Conservation (phyloP, 2,113 vertebrate genomes). For the Xerus inauris region DNA sequence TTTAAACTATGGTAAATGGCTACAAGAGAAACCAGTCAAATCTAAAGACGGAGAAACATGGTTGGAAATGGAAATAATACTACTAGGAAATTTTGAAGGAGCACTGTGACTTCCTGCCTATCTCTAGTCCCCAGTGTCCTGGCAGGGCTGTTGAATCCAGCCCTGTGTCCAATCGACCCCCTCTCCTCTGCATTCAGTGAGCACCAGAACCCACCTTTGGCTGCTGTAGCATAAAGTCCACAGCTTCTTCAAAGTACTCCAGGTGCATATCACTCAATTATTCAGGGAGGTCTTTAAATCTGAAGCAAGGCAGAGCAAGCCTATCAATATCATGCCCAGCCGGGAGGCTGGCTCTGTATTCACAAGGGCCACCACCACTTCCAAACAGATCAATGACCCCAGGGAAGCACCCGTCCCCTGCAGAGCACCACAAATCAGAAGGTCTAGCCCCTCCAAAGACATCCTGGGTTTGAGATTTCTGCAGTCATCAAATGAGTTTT, state of each 20-base stretch:
- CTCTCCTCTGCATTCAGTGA: not conserved
- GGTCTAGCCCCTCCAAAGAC: constrained; percentile 1
- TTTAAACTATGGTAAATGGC: constrained; percentile 5
- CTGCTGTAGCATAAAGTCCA: constrained; percentile 87
- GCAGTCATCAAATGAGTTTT: not conserved
- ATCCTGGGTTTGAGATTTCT: constrained; percentile 8
- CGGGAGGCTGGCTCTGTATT: constrained; percentile 91
- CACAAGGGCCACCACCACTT: constrained; percentile 86
- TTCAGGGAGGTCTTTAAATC: constrained; percentile 89
- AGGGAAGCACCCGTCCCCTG: constrained; percentile 89
- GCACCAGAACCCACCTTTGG: constrained; percentile 80
- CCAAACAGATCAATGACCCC: constrained; percentile 91
- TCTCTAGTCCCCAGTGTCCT: not conserved
- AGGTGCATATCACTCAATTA: constrained; percentile 83
- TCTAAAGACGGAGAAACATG: not conserved
- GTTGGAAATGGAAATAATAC: not conserved
- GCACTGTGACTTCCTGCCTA: not conserved
- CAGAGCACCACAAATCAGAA: constrained; percentile 37
- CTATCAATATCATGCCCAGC: constrained; percentile 90
- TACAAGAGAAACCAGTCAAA: not conserved
- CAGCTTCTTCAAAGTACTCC: constrained; percentile 94
- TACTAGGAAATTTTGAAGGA: not conserved
- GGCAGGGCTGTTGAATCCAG: not conserved
- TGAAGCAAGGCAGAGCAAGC: constrained; percentile 91
- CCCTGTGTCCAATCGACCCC: not conserved